A percentile compares a stretch with the other conserved stretches of the same genome.
Evolutionary conservation across 2,888 invertebrate genomes (phyloP).

Genomic region (Nephrotoma guestfalica): DNA sequence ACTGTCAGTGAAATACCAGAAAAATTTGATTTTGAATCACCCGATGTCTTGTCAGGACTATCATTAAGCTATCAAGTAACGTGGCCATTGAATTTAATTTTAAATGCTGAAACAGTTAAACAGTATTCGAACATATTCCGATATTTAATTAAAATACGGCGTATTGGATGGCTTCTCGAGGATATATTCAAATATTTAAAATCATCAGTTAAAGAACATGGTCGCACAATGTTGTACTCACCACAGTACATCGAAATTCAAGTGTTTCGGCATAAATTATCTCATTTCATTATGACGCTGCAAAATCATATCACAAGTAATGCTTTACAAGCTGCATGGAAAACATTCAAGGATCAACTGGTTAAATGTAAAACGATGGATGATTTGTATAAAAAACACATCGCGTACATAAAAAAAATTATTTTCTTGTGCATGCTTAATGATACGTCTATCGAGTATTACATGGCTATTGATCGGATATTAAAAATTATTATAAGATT

Average conservation of each 20-base stretch:
- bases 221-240: slow-evolving; percentile 39
- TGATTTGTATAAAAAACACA: slow-evolving; percentile 56
- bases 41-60: slow-evolving; percentile 51
- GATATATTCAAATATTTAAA: slow-evolving; percentile 48
- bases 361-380: slow-evolving; percentile 50
- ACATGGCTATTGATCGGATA: slow-evolving; percentile 52
- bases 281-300: slow-evolving; percentile 57
- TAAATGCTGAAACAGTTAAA: slow-evolving; percentile 52
- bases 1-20: slow-evolving; percentile 44
- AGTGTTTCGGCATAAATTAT: slow-evolving; percentile 57
- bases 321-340: slow-evolving; percentile 61
- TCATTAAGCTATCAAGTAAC: slow-evolving; percentile 52
- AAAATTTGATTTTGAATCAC: slow-evolving; percentile 46
- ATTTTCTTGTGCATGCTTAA: slow-evolving; percentile 61
- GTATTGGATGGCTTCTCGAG: slow-evolving; percentile 62
- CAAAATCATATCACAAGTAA: slow-evolving; percentile 66
- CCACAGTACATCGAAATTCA: slow-evolving; percentile 58
- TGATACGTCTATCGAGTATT: slow-evolving; percentile 50
- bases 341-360: slow-evolving; percentile 53
- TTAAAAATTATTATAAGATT: slow-evolving; percentile 53
- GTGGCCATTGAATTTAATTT: slow-evolving; percentile 67
- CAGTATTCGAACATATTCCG: slow-evolving; percentile 63
- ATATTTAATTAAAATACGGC: slow-evolving; percentile 56
- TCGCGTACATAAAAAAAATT: slow-evolving; percentile 58
- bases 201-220: slow-evolving; percentile 37